These are phyloP conservation scores for Heliconius melpomene DNA, from an alignment of 1,140 invertebrate species.

Conservation along the genomic window DNA sequence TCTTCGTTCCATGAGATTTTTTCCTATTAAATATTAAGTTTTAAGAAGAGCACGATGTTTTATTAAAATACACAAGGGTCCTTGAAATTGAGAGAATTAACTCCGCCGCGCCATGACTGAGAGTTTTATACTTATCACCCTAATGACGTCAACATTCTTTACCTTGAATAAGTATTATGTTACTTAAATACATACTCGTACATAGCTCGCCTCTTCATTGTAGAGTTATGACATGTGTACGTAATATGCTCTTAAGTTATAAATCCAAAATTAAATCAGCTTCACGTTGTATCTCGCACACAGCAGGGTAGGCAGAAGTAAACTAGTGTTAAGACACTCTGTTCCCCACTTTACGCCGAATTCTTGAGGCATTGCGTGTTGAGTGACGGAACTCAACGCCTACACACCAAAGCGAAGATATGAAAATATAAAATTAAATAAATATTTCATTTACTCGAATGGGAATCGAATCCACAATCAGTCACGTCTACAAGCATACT, in stretches of 20 bases:
- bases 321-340: too few relatives aligned
- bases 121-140: slow-evolving; percentile 14
- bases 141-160: slow-evolving; percentile 19
- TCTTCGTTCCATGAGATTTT: background rate
- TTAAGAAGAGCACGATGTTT: background rate
- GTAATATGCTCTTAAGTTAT: background rate
- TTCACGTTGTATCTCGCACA: too few relatives aligned
- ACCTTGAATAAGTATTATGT: slow-evolving; percentile 3
- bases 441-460: too few relatives aligned
- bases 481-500: too few relatives aligned
- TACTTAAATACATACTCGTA: background rate
- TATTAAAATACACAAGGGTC: slow-evolving; percentile 12
- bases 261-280: background rate
- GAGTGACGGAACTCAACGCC: too few relatives aligned
- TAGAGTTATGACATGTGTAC: background rate
- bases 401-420: too few relatives aligned
- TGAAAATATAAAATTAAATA: too few relatives aligned
- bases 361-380: too few relatives aligned
- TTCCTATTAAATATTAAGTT: slow-evolving; percentile 3
- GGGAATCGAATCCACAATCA: too few relatives aligned
- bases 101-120: slow-evolving; percentile 10
- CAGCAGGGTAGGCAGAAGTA: too few relatives aligned
- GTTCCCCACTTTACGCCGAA: too few relatives aligned
- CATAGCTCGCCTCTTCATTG: background rate
- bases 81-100: slow-evolving; percentile 19